A percentile compares a stretch with the other conserved stretches of the same genome.
phyloP scores from a whole-genome alignment of 2,888 invertebrate species.

The Neoitamus cyanurus region DNA sequence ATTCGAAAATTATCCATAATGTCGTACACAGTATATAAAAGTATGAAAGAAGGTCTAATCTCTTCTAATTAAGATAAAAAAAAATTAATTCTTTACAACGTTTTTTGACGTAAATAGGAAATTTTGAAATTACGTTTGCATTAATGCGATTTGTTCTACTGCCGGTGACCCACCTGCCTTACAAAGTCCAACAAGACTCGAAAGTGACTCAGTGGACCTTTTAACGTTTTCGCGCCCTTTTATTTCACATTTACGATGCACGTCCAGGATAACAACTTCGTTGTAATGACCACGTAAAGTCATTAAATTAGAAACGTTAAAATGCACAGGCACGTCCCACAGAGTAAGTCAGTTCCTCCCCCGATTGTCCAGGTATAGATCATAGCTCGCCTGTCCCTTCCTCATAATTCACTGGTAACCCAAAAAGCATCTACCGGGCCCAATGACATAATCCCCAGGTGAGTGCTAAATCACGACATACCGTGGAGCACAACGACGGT shows the following conservation, averaged over 20 bases:
- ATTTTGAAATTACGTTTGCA: no score
- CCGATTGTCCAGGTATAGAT: neutral
- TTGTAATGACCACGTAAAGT: neutral
- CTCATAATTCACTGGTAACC: constrained; percentile 9
- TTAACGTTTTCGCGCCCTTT: neutral
- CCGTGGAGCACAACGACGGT: neutral
- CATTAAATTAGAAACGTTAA: neutral
- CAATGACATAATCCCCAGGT: constrained; percentile 25
- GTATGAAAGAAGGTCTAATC: no score
- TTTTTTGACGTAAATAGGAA: no score
- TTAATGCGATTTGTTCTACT: no score
- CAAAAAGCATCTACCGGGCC: neutral
- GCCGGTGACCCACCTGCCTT: no score
- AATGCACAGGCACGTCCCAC: neutral
- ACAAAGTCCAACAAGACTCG: no score
- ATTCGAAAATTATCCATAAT: no score
- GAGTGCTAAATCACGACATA: constrained; percentile 19
- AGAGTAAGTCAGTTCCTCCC: neutral
- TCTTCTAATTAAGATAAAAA: no score
- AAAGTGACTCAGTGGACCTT: neutral
- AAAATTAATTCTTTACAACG: no score
- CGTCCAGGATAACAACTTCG: neutral
- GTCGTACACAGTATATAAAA: no score
- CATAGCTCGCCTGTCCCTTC: neutral
- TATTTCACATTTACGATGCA: neutral